Percentiles rank a stretch among this genome's conserved stretches.
Conservation (phyloP, 1,140 invertebrate genomes). For the Gerris buenoi region DNA sequence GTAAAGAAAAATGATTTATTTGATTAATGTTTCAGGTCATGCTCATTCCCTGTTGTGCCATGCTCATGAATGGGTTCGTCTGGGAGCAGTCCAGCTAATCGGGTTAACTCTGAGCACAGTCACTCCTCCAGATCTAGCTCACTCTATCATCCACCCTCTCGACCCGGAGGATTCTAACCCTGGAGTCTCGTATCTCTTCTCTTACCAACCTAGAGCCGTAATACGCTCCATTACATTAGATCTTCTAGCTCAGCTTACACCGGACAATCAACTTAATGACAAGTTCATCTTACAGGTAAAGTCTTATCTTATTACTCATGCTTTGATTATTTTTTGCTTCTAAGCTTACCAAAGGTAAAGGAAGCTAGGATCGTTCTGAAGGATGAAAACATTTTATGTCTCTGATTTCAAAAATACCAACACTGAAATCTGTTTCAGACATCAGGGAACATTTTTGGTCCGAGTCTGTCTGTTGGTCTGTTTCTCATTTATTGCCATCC, state of each 20-base stretch:
- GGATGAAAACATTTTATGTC: too few relatives aligned
- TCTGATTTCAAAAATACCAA: too few relatives aligned
- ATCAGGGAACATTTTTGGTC: too few relatives aligned
- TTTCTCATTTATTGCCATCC: too few relatives aligned
- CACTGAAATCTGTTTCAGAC: too few relatives aligned
- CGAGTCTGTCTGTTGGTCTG: too few relatives aligned
- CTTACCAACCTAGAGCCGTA: conserved; percentile 9
- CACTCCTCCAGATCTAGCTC: neutral
- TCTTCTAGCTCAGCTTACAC: conserved; percentile 27
- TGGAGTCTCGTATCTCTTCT: conserved; percentile 13
- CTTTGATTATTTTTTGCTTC: too few relatives aligned
- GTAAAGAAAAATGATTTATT: neutral
- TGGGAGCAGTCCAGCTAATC: conserved; percentile 55
- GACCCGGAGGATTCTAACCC: neutral
- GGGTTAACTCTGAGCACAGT: conserved; percentile 44
- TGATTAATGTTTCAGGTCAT: conserved; percentile 28
- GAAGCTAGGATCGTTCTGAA: too few relatives aligned
- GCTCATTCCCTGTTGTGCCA: conserved; percentile 38
- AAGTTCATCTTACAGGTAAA: conserved; percentile 28
- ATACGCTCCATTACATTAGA: conserved; percentile 21
- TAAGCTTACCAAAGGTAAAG: too few relatives aligned
- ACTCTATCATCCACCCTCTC: neutral
- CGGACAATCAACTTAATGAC: conserved; percentile 29
- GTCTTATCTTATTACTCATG: too few relatives aligned
- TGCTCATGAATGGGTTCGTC: conserved; percentile 57